Evolutionary conservation across 1,140 invertebrate genomes (phyloP).

Genomic region (Plectrocnemia conspersa): DNA sequence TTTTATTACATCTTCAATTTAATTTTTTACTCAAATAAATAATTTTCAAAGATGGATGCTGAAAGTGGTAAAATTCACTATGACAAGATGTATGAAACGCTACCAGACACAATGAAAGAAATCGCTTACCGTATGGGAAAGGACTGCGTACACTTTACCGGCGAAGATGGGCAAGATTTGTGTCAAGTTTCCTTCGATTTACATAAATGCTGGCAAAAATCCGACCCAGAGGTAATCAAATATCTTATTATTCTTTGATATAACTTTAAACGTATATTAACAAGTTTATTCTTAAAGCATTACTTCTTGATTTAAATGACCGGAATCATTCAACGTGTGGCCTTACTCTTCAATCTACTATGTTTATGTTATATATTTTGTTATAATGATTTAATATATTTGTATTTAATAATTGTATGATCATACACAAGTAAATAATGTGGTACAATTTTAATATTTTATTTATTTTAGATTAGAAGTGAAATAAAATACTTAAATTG

Average conservation of each 20-base stretch:
- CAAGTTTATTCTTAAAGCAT: constrained; percentile 21
- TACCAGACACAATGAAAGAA: constrained; percentile 36
- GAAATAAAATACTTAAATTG: constrained; percentile 1
- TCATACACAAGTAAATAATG: constrained; percentile 4
- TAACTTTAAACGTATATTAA: not conserved
- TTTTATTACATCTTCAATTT: too few relatives aligned
- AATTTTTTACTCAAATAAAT: not conserved
- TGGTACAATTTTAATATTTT: constrained; percentile 13
- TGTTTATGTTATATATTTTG: too few relatives aligned
- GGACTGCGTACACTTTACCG: constrained; percentile 36
- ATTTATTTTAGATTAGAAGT: constrained; percentile 8
- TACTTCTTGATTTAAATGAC: constrained; percentile 32
- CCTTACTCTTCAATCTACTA: too few relatives aligned
- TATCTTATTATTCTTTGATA: constrained; percentile 24
- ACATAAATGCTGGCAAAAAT: constrained; percentile 37
- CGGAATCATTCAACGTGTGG: too few relatives aligned
- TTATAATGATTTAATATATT: not conserved
- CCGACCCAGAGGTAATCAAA: constrained; percentile 37
- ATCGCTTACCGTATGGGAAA: constrained; percentile 37
- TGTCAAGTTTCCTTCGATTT: constrained; percentile 36
- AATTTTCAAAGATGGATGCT: constrained; percentile 33
- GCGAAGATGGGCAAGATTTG: constrained; percentile 33
- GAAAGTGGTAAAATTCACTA: constrained; percentile 33
- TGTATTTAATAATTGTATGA: not conserved
- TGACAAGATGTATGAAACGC: constrained; percentile 34